A percentile compares a stretch with the other conserved stretches of the same genome.
Evolutionary conservation across 92 coral and sea anemone species (phyloP).

Genomic region (Umimayanthus kanabou): DNA sequence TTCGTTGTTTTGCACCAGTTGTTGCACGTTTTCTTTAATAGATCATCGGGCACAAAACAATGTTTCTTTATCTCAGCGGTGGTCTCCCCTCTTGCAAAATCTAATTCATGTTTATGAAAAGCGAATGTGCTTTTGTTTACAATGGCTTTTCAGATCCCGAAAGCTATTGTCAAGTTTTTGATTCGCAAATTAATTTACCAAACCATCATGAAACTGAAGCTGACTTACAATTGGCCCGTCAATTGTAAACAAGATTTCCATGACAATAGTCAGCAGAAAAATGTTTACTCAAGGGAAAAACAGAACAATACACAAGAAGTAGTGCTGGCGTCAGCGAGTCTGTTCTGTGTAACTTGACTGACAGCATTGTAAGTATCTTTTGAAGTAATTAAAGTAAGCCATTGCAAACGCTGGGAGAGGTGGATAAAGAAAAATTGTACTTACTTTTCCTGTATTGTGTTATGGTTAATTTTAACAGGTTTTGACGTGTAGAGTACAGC

Average conservation of each 20-base stretch:
- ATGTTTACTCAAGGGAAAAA: slow-evolving; percentile 37
- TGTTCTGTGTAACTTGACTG: slow-evolving; percentile 29
- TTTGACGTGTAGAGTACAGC: neutral
- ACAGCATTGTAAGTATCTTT: slow-evolving; percentile 31
- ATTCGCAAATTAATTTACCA: slow-evolving; percentile 30
- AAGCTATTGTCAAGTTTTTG: slow-evolving; percentile 37
- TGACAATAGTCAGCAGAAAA: slow-evolving; percentile 59
- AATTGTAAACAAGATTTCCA: slow-evolving; percentile 73
- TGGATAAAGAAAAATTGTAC: neutral
- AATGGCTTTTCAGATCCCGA: slow-evolving; percentile 18
- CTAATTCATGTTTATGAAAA: slow-evolving; percentile 18
- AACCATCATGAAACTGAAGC: slow-evolving; percentile 29
- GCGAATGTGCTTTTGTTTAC: slow-evolving; percentile 41
- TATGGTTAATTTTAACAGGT: neutral
- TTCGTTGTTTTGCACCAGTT: slow-evolving; percentile 20
- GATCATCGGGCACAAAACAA: neutral
- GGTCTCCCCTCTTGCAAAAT: slow-evolving; percentile 24
- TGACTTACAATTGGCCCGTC: slow-evolving; percentile 47
- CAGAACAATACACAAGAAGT: slow-evolving; percentile 20
- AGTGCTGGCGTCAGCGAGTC: slow-evolving; percentile 37
- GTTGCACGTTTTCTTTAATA: slow-evolving; percentile 13
- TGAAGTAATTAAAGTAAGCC: slow-evolving; percentile 10
- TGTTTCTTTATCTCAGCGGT: slow-evolving; percentile 35
- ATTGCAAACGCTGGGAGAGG: slow-evolving; percentile 17
- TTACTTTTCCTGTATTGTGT: neutral